phyloP scores from a whole-genome alignment of 1,140 invertebrate genomes.

The Nephila pilipes region DNA sequence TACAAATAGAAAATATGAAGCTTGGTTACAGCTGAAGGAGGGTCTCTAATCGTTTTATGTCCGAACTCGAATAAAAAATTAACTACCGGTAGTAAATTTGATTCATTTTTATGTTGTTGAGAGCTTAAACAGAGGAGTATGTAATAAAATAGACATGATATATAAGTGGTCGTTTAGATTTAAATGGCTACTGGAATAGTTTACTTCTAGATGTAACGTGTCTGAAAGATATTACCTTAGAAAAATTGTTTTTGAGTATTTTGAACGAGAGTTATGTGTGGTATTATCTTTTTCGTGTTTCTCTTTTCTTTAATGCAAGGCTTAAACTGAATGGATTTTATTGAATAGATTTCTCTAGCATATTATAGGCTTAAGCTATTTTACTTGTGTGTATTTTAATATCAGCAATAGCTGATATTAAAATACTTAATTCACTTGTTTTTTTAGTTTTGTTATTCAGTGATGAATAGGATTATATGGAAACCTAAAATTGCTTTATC shows the following conservation, averaged over 20 bases:
- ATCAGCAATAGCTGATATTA: too few species aligned
- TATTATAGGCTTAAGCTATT: too few species aligned
- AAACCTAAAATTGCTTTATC: too few species aligned
- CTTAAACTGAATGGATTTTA: background rate
- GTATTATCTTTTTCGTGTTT: background rate
- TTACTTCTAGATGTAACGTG: background rate
- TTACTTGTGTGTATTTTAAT: too few species aligned
- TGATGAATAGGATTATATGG: too few species aligned
- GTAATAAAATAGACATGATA: background rate
- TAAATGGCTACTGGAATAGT: background rate
- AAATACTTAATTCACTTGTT: too few species aligned
- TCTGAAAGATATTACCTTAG: background rate
- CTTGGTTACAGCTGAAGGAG: background rate
- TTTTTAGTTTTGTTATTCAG: too few species aligned
- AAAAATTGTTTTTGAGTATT: background rate
- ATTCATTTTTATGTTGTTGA: background rate
- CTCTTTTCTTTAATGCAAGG: background rate
- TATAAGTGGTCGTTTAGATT: background rate
- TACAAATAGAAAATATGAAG: background rate
- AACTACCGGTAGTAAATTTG: background rate
- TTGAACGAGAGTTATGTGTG: background rate
- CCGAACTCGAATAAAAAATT: background rate
- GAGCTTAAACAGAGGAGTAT: background rate
- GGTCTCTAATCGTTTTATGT: conserved; percentile 9
- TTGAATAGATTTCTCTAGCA: background rate